Percentiles rank a stretch among this genome's conserved stretches.
phyloP scores from a whole-genome alignment of 2,113 vertebrate genomes.

The Amblyopsis rosae region DNA sequence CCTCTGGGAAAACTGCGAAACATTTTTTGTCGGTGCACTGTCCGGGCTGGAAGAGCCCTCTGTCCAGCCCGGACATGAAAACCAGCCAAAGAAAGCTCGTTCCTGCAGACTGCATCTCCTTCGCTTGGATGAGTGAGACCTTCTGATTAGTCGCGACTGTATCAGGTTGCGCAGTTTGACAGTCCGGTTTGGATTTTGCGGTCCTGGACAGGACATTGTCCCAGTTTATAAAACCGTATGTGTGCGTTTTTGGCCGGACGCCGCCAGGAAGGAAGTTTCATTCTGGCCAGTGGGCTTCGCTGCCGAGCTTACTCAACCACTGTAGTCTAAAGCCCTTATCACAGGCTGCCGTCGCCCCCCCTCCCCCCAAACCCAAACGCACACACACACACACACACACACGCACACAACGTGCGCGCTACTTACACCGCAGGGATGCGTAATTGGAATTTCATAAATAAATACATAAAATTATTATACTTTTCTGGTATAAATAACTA shows the following conservation, averaged over 20 bases:
- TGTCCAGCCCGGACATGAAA: slow-evolving; percentile 32
- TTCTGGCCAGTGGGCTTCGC: slow-evolving; percentile 6
- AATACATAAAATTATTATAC: too few relatives aligned
- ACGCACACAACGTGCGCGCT: background rate
- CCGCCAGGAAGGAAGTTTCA: slow-evolving; percentile 61
- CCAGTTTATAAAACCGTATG: slow-evolving; percentile 51
- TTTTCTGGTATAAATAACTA: too few relatives aligned
- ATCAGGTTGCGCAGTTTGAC: background rate
- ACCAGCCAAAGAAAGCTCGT: background rate
- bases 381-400: background rate
- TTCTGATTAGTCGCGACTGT: background rate
- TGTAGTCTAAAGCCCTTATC: background rate
- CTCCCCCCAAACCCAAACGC: slow-evolving; percentile 7
- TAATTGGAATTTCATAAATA: background rate
- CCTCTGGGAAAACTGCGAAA: background rate
- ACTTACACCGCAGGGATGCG: background rate
- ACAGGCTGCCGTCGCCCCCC: too few relatives aligned
- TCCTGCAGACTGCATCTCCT: slow-evolving; percentile 3
- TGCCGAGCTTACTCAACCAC: slow-evolving; percentile 48
- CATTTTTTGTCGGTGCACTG: slow-evolving; percentile 28
- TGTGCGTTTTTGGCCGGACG: background rate
- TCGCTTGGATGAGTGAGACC: background rate
- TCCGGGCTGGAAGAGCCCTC: background rate
- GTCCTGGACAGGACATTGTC: slow-evolving; percentile 4
- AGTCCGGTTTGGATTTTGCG: background rate